Evolutionary conservation across 2,888 invertebrate genomes (phyloP).

Genomic region (Agonopterix heracliana): DNA sequence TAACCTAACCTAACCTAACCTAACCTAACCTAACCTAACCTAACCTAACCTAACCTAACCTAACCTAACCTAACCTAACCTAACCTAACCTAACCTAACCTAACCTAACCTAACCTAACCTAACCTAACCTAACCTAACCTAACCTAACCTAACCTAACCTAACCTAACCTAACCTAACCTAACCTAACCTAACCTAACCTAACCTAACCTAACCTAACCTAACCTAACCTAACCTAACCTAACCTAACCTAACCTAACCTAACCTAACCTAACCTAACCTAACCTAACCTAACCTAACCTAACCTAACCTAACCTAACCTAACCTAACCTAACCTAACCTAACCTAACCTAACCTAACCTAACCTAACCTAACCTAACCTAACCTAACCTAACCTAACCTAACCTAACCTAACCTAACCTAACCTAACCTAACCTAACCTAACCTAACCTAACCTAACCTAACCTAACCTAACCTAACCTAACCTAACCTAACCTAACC

Average conservation of each 20-base stretch:
- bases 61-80: conserved; percentile 11
- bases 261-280: conserved; percentile 11
- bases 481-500: not conserved
- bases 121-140: conserved; percentile 17
- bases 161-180: conserved; percentile 10
- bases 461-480: not conserved
- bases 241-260: conserved; percentile 11
- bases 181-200: conserved; percentile 13
- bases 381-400: conserved; percentile 7
- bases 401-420: conserved; percentile 5
- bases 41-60: conserved; percentile 11
- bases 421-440: conserved; percentile 7
- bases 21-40: conserved; percentile 13
- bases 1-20: conserved; percentile 14
- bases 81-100: conserved; percentile 11
- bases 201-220: conserved; percentile 15
- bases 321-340: conserved; percentile 10
- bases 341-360: conserved; percentile 10
- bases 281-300: conserved; percentile 12
- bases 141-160: conserved; percentile 13
- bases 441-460: conserved; percentile 4
- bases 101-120: conserved; percentile 14
- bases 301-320: conserved; percentile 11
- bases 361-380: conserved; percentile 8
- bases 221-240: conserved; percentile 13